A percentile compares a stretch with the other conserved stretches of the same genome.
Conservation (phyloP, 53 echinoderm and acorn worm species). For the Temnopleurus reevesii region DNA sequence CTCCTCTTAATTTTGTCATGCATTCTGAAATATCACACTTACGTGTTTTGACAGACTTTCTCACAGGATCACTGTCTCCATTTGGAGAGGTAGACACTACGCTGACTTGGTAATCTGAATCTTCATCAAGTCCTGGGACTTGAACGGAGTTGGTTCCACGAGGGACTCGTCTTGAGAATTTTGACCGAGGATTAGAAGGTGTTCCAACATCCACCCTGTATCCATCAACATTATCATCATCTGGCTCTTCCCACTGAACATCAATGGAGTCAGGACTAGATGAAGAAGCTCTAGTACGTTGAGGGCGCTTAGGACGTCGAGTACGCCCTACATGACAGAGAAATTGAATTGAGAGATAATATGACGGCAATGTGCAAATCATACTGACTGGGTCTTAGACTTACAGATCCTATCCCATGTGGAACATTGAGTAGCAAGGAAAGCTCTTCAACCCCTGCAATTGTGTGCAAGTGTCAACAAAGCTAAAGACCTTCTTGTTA, state of each 20-base stretch:
- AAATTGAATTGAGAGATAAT: too few relatives aligned
- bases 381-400: too few relatives aligned
- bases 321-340: not conserved
- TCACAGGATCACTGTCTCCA: constrained; percentile 20
- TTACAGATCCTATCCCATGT: too few relatives aligned
- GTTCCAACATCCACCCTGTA: constrained; percentile 49
- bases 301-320: constrained; percentile 7
- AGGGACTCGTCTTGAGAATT: constrained; percentile 2
- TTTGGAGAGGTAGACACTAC: constrained; percentile 1
- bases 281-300: not conserved
- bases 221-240: not conserved
- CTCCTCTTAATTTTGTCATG: too few relatives aligned
- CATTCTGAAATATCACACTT: too few relatives aligned
- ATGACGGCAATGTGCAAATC: too few relatives aligned
- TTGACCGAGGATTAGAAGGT: not conserved
- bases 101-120: constrained; percentile 20
- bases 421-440: too few relatives aligned
- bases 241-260: not conserved
- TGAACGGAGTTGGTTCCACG: not conserved
- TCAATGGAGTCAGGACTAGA: constrained; percentile 20
- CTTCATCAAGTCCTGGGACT: not conserved
- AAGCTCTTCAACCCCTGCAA: too few relatives aligned
- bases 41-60: constrained; percentile 38
- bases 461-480: too few relatives aligned
- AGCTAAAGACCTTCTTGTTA: too few relatives aligned